Evolutionary conservation across 2,113 vertebrate species (phyloP).

Genomic region (Rhineura floridana): DNA sequence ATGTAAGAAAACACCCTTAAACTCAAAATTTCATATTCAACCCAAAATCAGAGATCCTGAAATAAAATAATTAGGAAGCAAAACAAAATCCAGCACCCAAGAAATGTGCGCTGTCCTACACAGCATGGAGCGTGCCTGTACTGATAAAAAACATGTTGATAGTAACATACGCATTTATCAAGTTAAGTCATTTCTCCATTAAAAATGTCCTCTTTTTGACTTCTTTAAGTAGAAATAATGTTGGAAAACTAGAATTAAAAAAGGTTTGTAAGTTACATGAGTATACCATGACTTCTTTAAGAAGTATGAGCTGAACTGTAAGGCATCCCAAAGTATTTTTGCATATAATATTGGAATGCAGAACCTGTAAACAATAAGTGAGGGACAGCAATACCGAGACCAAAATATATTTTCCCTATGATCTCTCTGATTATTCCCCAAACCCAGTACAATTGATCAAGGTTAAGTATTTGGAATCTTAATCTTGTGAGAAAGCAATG

Average conservation of each 20-base stretch:
- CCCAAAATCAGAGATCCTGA: slow-evolving; percentile 55
- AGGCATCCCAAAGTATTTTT: slow-evolving; percentile 79
- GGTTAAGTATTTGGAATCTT: slow-evolving; percentile 55
- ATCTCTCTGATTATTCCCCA: slow-evolving; percentile 63
- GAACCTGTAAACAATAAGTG: slow-evolving; percentile 84
- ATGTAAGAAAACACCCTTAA: slow-evolving; percentile 57
- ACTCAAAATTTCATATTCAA: slow-evolving; percentile 51
- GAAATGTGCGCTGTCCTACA: slow-evolving; percentile 32
- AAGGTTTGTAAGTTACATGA: slow-evolving; percentile 61
- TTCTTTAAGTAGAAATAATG: slow-evolving; percentile 62
- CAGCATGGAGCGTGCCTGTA: slow-evolving; percentile 15
- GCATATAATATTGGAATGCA: slow-evolving; percentile 77
- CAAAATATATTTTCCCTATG: slow-evolving; percentile 66
- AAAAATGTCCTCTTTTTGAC: slow-evolving; percentile 52
- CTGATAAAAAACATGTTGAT: not conserved
- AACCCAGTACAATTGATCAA: slow-evolving; percentile 59
- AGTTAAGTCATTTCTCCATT: slow-evolving; percentile 53
- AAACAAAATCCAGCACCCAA: slow-evolving; percentile 43
- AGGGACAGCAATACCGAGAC: slow-evolving; percentile 72
- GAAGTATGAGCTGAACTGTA: slow-evolving; percentile 78
- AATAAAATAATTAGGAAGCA: slow-evolving; percentile 32
- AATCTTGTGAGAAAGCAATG: slow-evolving; percentile 57
- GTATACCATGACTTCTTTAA: slow-evolving; percentile 70
- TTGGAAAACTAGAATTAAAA: slow-evolving; percentile 36
- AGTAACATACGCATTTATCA: slow-evolving; percentile 33